A percentile compares a stretch with the other conserved stretches of the same genome.
phyloP scores from a whole-genome alignment of 64 coral and sea anemone species.

The Porites australiensis region DNA sequence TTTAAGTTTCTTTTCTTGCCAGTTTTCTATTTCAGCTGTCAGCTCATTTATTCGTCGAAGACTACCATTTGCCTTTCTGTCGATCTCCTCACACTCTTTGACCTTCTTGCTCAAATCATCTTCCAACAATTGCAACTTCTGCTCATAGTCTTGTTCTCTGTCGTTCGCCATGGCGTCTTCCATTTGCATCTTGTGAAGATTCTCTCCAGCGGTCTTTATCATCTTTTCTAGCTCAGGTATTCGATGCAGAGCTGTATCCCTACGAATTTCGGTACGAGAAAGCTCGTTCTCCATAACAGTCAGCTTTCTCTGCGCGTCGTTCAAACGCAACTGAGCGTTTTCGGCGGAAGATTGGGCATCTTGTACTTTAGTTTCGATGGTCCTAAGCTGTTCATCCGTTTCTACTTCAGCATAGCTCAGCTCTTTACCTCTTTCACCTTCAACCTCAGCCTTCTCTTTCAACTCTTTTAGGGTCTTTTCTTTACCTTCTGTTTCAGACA shows the following conservation, averaged over 20 bases:
- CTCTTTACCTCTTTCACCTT: constrained; percentile 44
- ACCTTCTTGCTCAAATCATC: constrained; percentile 7
- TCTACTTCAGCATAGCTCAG: constrained; percentile 56
- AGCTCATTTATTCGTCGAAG: constrained; percentile 20
- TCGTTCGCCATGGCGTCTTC: constrained; percentile 51
- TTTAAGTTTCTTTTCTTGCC: constrained; percentile 27
- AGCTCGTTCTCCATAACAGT: constrained; percentile 54
- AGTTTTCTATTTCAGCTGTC: constrained; percentile 10
- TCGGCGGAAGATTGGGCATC: neutral
- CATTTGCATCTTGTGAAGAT: constrained; percentile 47
- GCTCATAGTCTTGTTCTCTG: constrained; percentile 32
- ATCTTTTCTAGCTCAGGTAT: constrained; percentile 30
- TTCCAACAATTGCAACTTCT: constrained; percentile 53
- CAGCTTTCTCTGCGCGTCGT: constrained; percentile 54
- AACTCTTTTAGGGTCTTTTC: neutral
- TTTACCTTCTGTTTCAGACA: constrained; percentile 3
- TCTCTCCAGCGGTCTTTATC: constrained; percentile 65
- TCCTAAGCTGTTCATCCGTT: constrained; percentile 35
- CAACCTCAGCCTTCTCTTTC: constrained; percentile 24
- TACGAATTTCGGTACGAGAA: constrained; percentile 13
- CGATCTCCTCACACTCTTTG: constrained; percentile 7
- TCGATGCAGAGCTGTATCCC: constrained; percentile 27
- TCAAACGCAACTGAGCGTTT: constrained; percentile 23
- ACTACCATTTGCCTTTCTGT: neutral
- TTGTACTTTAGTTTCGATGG: constrained; percentile 16